These are phyloP conservation scores for Parapristionchus giblindavisi DNA, from an alignment of 2,888 invertebrate species.

Conservation along the genomic window DNA sequence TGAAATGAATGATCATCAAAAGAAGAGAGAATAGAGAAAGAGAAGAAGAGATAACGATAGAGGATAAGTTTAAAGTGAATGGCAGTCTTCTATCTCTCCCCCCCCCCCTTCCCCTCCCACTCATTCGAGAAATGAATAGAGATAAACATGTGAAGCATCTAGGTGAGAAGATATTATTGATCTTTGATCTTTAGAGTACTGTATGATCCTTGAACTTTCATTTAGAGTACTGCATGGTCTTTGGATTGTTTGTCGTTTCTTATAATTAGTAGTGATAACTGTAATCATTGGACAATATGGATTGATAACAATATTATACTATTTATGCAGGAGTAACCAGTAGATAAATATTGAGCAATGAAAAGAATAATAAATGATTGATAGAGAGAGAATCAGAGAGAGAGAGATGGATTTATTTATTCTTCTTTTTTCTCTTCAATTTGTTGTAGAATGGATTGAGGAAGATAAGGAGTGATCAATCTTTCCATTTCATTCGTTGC, in stretches of 20 bases:
- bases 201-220: not conserved
- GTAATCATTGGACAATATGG: too few relatives aligned
- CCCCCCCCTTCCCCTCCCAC: conserved; percentile 36
- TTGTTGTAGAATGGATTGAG: conserved; percentile 10
- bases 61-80: conserved; percentile 38
- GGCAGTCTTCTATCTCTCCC: conserved; percentile 28
- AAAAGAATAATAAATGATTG: too few relatives aligned
- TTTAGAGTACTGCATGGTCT: not conserved
- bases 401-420: not conserved
- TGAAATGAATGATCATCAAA: not conserved
- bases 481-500: conserved; percentile 5
- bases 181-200: too few relatives aligned
- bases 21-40: conserved; percentile 4
- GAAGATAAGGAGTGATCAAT: conserved; percentile 24
- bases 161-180: not conserved
- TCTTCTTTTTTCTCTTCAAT: conserved; percentile 18
- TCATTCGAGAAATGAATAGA: conserved; percentile 18
- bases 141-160: conserved; percentile 24
- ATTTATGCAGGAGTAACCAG: too few relatives aligned
- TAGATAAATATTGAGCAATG: too few relatives aligned
- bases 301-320: too few relatives aligned
- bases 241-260: too few relatives aligned
- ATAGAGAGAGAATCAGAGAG: too few relatives aligned
- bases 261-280: too few relatives aligned
- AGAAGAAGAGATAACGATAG: not conserved